A percentile compares a stretch with the other conserved stretches of the same genome.
Evolutionary conservation across 2,113 vertebrate species (phyloP).

Genomic region (Syngnathoides biaculeatus): DNA sequence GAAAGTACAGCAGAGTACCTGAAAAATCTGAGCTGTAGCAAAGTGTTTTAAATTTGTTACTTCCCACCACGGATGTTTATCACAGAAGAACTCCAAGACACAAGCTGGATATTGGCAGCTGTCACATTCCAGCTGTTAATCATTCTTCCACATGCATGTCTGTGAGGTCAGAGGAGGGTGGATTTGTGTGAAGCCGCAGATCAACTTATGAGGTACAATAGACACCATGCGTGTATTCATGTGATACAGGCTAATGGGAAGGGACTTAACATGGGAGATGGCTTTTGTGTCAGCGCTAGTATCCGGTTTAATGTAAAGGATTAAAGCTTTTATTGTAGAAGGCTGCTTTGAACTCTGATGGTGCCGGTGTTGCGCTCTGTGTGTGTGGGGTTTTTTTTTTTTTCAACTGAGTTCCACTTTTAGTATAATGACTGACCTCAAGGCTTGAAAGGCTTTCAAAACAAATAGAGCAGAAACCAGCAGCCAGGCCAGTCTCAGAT

Average conservation of each 20-base stretch:
- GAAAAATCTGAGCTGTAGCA: too few species aligned
- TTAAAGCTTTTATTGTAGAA: slow-evolving; percentile 45
- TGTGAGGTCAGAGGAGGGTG: slow-evolving; percentile 21
- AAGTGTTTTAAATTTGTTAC: too few species aligned
- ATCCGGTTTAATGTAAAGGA: slow-evolving; percentile 53
- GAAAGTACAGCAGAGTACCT: too few species aligned
- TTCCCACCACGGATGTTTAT: not conserved
- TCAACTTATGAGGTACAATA: slow-evolving; percentile 36
- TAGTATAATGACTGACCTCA: slow-evolving; percentile 57
- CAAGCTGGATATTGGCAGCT: slow-evolving; percentile 19
- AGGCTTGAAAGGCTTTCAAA: slow-evolving; percentile 58
- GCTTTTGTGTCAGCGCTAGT: slow-evolving; percentile 24
- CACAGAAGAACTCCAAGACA: slow-evolving; percentile 3
- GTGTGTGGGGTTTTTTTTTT: slow-evolving; percentile 19
- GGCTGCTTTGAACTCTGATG: slow-evolving; percentile 42
- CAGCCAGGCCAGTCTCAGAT: slow-evolving; percentile 35
- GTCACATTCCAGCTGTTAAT: slow-evolving; percentile 38
- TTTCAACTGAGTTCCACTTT: slow-evolving; percentile 48
- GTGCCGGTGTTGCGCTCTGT: not conserved
- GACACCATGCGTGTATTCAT: slow-evolving; percentile 17
- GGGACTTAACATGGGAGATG: slow-evolving; percentile 17
- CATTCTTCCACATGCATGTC: slow-evolving; percentile 21
- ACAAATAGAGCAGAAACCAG: slow-evolving; percentile 67
- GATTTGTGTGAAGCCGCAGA: slow-evolving; percentile 27
- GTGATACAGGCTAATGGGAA: slow-evolving; percentile 36